Percentiles rank a stretch among this genome's conserved stretches.
These are phyloP conservation scores for Karalla daura DNA, from an alignment of 2,797 vertebrate species.

Conservation along the genomic window DNA sequence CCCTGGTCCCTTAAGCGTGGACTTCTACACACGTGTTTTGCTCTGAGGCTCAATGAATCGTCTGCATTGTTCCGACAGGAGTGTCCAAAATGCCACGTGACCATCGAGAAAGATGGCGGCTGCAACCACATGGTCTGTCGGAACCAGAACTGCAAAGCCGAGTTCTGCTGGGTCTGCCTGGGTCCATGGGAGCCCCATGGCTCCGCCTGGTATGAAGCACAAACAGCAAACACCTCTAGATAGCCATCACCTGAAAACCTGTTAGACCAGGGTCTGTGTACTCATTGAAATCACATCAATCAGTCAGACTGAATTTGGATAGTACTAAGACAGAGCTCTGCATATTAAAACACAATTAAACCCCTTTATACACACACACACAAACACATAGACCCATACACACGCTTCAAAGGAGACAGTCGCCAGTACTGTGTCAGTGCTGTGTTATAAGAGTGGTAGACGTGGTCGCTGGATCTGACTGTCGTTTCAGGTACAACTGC, in stretches of 20 bases:
- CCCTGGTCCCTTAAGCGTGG: background rate
- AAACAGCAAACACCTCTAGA: no score
- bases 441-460: background rate
- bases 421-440: no score
- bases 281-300: no score
- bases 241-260: no score
- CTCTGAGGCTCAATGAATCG: background rate
- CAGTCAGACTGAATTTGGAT: no score
- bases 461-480: constrained; percentile 42
- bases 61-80: constrained; percentile 82
- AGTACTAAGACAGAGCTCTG: no score
- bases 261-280: no score
- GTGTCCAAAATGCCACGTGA: constrained; percentile 99
- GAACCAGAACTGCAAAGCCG: constrained; percentile 99
- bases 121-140: constrained; percentile 99
- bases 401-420: no score
- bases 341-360: no score
- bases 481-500: constrained; percentile 94
- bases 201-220: constrained; percentile 97
- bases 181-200: constrained; percentile 99
- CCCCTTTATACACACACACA: no score
- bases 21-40: background rate
- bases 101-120: constrained; percentile 99
- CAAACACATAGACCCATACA: no score
- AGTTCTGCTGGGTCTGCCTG: constrained; percentile 99